These are phyloP conservation scores for Cossypha niveicapilla DNA, from an alignment of 2,797 vertebrate species.

Conservation along the genomic window DNA sequence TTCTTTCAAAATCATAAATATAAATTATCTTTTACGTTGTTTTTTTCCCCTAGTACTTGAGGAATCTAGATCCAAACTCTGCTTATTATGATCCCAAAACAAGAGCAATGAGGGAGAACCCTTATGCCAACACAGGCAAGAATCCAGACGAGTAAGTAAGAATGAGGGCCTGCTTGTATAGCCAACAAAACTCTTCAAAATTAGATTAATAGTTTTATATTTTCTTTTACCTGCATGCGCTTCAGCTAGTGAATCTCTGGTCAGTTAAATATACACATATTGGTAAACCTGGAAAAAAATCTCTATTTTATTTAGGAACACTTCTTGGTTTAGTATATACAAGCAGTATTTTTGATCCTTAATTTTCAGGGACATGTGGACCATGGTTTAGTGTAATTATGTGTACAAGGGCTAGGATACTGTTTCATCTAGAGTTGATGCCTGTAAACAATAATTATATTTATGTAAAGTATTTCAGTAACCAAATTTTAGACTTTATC, in stretches of 20 bases:
- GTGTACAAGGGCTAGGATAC: background rate
- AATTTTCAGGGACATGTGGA: background rate
- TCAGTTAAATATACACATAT: background rate
- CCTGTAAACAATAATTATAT: background rate
- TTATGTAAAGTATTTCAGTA: background rate
- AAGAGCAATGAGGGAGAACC: conserved; percentile 98
- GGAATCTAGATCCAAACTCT: conserved; percentile 97
- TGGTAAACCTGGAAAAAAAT: background rate
- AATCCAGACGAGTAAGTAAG: conserved; percentile 92
- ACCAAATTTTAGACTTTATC: background rate
- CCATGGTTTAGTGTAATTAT: background rate
- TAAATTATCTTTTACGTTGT: background rate
- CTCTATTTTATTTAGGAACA: background rate
- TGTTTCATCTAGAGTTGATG: background rate
- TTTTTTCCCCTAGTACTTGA: conserved; percentile 83
- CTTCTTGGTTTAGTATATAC: background rate
- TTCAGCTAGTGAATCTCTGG: background rate
- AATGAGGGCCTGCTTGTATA: background rate
- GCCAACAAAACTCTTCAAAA: background rate
- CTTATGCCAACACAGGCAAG: conserved; percentile 93
- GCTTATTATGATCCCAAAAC: conserved; percentile 99
- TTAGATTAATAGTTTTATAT: background rate
- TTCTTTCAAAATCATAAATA: background rate
- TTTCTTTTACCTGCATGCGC: background rate
- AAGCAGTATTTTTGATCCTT: background rate